Base-by-base conservation (phyloP, 2,113 vertebrate species). In the Heterotilapia buettikoferi region DNA sequence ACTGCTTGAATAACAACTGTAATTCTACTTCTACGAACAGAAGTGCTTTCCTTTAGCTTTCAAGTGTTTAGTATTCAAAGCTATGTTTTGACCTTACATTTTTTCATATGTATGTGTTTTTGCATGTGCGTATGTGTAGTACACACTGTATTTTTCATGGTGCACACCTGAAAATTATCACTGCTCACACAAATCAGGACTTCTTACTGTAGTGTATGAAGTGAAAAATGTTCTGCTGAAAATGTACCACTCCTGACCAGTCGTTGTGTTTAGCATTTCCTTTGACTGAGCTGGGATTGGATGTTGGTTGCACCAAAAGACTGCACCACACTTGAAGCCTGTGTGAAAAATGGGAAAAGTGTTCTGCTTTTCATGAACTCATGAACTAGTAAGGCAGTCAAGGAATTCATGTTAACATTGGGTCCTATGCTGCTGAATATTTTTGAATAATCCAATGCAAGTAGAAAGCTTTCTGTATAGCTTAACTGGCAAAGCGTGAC, bases 371-470 rank as follows among this genome's bases (percentile, higher is more conserved):
- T 84, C 86, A 88, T 78, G 73, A 90, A 59, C 89, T 89, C 82
- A 19, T 81, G 80, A 87, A 85, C 56, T 57, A 53, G 86, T 14
- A 24, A 86, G 50, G 83, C 43, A 14, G 82, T 91, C 43, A 59
- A 90, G 76, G 85, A 86, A 90, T 91, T 87, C n/a, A 11, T 86
- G 89, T 80, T 83, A 47, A 82, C 76, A 33, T 10, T 33, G 80
- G 88, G 54, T 82, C 59, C 82, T 47, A 71, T 68, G 71, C 86
- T 61, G 90, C 83, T 9, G 92, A 86, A 93, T 91, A 89, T 89
- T 89, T 94, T 92, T 88, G 84, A 92, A 94, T 93, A 94, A 93
- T 93, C 89, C 56, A 36, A 31, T 68, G 84, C 5, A 40, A 85
- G 88, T 57, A 61, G 82, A 89, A 85, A 82, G 83, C 86, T 36